Base-by-base conservation (phyloP, 2,113 vertebrate genomes). In the Nothoprocta pentlandii region DNA sequence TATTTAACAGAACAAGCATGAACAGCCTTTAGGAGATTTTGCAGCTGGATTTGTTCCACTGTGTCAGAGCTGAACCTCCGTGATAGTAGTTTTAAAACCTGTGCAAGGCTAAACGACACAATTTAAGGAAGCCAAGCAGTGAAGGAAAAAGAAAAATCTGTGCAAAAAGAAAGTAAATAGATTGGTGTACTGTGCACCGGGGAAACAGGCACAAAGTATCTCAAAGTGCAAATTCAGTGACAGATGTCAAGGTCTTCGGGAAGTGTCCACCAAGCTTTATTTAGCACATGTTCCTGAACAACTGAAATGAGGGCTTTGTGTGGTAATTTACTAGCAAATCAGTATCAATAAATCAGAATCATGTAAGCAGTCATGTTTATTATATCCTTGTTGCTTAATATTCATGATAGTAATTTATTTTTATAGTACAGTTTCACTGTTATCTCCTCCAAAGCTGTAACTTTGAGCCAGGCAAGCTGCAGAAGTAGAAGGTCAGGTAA, bases 291-390 rank as follows among this genome's bases (percentile, higher is more conserved):
- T 96, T 97, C 80, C 94, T 96, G 92, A 97, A 94, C 92, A 97
- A 97, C 91, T 96, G 97, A 96, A 98, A 97, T 3, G 78, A 98
- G 97, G 94, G 96, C 93, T 98, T 97, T 98, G 96, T 98, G 97
- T 94, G 90, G 94, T 98, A 98, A 98, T 98, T 98, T 98, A 98
- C 97, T 97, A 69, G 93, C 96, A 96, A 98, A 98, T 98, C 97
- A 95, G 97, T 98, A 97, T 97, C 98, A 98, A 99, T 99, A 99
- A 99, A 99, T 99, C 99, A 99, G 98, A 98, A 98, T 99, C 98
- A 97, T 98, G 98, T 96, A 97, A 99, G 98, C 97, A 98, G 98
- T 98, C 97, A 97, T 97, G 97, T 98, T 98, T 98, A 98, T 98
- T 98, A 98, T 98, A 98, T 98, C 98, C 98, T 97, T 97, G 97